phyloP scores from a whole-genome alignment of 2,888 invertebrate genomes.

The Aplocera efformata region DNA sequence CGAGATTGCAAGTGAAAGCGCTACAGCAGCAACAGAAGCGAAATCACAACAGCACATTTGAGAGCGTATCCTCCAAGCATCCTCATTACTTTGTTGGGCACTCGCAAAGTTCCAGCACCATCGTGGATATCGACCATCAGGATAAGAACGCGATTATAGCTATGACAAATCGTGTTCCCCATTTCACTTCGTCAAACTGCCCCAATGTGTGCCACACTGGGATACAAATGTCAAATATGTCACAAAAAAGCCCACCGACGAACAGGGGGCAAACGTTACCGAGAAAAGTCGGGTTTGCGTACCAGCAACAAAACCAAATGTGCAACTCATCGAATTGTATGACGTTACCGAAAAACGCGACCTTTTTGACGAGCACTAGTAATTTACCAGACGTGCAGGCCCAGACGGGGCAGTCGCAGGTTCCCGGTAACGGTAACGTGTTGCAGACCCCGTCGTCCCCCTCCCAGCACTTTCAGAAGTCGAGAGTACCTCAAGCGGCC shows the following conservation, averaged over 20 bases:
- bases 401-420: slow-evolving; percentile 66
- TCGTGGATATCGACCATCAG: slow-evolving; percentile 91
- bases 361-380: slow-evolving; percentile 65
- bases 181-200: slow-evolving; percentile 71
- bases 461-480: slow-evolving; percentile 73
- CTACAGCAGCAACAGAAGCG: slow-evolving; percentile 87
- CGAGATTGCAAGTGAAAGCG: slow-evolving; percentile 88
- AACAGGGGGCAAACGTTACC: slow-evolving; percentile 71
- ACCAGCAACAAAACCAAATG: slow-evolving; percentile 66
- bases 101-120: slow-evolving; percentile 89
- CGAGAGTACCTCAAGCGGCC: slow-evolving; percentile 87
- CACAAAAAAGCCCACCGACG: slow-evolving; percentile 70
- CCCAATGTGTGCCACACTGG: slow-evolving; percentile 81
- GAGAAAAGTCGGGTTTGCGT: slow-evolving; percentile 72
- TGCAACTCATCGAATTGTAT: slow-evolving; percentile 76
- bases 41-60: slow-evolving; percentile 74
- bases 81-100: slow-evolving; percentile 89
- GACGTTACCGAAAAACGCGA: slow-evolving; percentile 82
- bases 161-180: slow-evolving; percentile 73
- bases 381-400: slow-evolving; percentile 76
- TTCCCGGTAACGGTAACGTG: slow-evolving; percentile 52
- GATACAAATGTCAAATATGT: slow-evolving; percentile 77
- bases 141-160: slow-evolving; percentile 79
- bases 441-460: slow-evolving; percentile 55
- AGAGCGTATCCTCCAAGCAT: slow-evolving; percentile 84